Evolutionary conservation across 2,797 vertebrate species (phyloP).

Genomic region (Bradypus variegatus): DNA sequence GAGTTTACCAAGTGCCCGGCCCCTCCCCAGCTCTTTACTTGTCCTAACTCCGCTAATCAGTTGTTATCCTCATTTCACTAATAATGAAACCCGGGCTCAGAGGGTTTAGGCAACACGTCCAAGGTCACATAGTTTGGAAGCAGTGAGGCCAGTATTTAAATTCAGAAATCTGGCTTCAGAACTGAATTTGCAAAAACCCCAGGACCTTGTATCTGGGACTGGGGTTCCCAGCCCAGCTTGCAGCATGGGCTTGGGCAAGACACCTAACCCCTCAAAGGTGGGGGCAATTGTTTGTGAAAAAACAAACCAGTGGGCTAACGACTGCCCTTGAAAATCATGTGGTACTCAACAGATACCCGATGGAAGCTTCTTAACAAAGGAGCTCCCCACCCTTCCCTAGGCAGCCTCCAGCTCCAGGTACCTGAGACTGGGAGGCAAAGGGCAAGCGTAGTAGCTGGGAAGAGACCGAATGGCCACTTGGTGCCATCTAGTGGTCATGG

Average conservation of each 20-base stretch:
- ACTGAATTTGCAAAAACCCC: background rate
- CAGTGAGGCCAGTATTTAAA: background rate
- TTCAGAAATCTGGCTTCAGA: background rate
- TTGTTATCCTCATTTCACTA: background rate
- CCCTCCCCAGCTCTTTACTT: background rate
- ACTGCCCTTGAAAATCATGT: background rate
- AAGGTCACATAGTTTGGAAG: background rate
- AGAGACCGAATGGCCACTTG: background rate
- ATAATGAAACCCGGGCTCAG: background rate
- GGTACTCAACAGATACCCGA: background rate
- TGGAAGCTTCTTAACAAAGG: background rate
- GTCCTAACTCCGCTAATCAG: background rate
- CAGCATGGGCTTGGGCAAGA: background rate
- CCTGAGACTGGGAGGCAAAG: background rate
- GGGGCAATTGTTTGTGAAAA: background rate
- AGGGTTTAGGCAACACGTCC: background rate
- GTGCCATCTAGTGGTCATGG: slow-evolving; percentile 39
- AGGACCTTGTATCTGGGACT: background rate
- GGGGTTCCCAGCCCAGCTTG: background rate
- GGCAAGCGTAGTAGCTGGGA: background rate
- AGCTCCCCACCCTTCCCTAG: background rate
- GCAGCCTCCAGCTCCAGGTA: background rate
- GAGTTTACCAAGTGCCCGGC: background rate
- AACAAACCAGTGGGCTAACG: background rate
- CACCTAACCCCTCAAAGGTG: background rate